These are phyloP conservation scores for Myotis myotis DNA, from an alignment of 2,797 vertebrate genomes.

Conservation along the genomic window DNA sequence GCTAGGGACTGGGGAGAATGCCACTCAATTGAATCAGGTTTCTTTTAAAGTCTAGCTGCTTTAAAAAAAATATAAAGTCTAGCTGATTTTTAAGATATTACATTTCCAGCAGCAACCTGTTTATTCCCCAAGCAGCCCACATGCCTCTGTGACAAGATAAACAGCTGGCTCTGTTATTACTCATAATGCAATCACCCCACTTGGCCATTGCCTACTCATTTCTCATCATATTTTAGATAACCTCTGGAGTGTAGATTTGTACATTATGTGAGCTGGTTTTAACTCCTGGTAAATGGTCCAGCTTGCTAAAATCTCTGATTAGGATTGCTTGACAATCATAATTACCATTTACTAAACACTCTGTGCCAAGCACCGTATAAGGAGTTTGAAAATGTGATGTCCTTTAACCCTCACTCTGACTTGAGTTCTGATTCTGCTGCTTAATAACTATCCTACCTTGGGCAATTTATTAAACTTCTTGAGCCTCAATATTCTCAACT, in stretches of 20 bases:
- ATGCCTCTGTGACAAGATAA: conserved; percentile 20
- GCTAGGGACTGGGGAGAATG: neutral
- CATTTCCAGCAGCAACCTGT: conserved; percentile 24
- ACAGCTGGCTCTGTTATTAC: neutral
- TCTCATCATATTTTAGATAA: conserved; percentile 11
- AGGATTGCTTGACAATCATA: neutral
- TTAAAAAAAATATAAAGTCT: neutral
- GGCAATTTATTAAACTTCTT: neutral
- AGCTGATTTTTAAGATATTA: conserved; percentile 14
- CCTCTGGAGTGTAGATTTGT: neutral
- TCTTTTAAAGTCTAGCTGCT: conserved; percentile 14
- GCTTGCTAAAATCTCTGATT: neutral
- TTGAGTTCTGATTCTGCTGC: neutral
- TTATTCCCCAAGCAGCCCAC: neutral
- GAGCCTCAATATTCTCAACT: neutral
- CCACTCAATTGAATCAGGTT: neutral
- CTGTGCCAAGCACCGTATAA: neutral
- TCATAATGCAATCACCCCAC: neutral
- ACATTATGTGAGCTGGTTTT: neutral
- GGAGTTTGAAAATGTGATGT: neutral
- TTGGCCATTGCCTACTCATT: neutral
- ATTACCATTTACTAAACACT: neutral
- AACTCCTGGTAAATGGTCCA: neutral
- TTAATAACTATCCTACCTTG: neutral
- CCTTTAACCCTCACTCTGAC: neutral